Base-by-base conservation (phyloP, 2,797 vertebrate genomes). In the Euphonia xanthogaster region DNA sequence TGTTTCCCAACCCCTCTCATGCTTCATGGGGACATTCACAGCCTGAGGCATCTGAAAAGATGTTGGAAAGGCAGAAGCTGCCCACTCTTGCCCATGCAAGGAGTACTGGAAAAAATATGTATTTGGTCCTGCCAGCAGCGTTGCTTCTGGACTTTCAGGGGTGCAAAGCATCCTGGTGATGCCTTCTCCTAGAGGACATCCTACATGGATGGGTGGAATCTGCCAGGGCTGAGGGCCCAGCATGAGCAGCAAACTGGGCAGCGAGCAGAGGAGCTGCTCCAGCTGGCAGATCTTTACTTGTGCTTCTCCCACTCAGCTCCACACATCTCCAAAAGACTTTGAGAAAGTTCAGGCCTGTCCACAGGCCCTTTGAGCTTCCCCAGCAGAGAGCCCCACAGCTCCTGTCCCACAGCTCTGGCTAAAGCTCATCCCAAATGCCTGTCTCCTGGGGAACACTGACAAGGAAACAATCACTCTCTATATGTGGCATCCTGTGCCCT, bases 331-430 rank as follows among this genome's bases (percentile, higher is more conserved):
- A 81, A 76, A 92, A 85, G 40, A 20, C 37, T 85, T 61, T 87
- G 91, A 92, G 67, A 91, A 94, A 91, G 44, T 53, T 27, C 94
- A 96, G 89, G 16, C 74, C 21, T 17, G 3, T 51, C 62, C 71
- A 42, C 44, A 93, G 39, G 23, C 45, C 45, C 37, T 37, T 18
- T 1, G 9, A 72, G 22, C 50, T 73, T 60, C 31, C 10, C 18
- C 33, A 63, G 55, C 30, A 74, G n/a, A 6, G 1, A 80, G 37
- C 50, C 60, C 23, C 65, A 57, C 1, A 2, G 60, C 23, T 95
- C 60, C 61, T 51, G 42, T 63, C 44, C 24, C 45, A 67, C 54
- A 55, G 37, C 87, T 83, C 10, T 2, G 53, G 53, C 22, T 53
- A 4, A 65, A 75, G 54, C 10, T 86, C 58, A 74, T 24, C 60